These are phyloP conservation scores for Pseudopipra pipra DNA, from an alignment of 2,113 vertebrate genomes.

Conservation along the genomic window DNA sequence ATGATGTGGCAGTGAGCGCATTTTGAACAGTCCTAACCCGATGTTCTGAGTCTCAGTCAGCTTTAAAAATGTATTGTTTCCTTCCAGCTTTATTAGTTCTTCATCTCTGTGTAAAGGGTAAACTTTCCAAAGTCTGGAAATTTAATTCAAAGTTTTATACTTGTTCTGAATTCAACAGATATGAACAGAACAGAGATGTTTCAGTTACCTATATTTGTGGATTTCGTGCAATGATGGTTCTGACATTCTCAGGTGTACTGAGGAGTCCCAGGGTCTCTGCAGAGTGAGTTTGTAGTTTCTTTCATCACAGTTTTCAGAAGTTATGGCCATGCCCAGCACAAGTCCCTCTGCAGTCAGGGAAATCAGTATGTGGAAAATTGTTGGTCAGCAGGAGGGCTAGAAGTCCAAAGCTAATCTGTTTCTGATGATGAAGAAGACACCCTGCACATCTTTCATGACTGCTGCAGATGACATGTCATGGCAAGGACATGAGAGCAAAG, in stretches of 20 bases:
- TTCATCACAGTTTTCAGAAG: not conserved
- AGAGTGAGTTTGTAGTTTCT: not conserved
- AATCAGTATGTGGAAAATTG: not conserved
- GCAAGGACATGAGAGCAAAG: rapidly evolving
- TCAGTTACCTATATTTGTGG: not conserved
- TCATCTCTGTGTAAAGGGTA: slow-evolving; percentile 23
- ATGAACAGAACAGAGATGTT: not conserved
- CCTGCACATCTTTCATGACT: not conserved
- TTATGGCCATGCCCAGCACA: not conserved
- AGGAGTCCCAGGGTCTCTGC: not conserved
- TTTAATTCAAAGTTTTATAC: slow-evolving; percentile 15
- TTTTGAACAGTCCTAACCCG: slow-evolving; percentile 37
- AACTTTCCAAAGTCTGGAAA: slow-evolving; percentile 8
- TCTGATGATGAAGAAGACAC: not conserved
- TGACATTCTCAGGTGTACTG: not conserved
- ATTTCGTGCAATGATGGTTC: not conserved
- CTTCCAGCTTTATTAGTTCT: slow-evolving; percentile 50
- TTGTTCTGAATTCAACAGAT: not conserved
- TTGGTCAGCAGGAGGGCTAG: not conserved
- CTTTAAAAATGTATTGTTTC: slow-evolving; percentile 65
- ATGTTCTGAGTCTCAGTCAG: slow-evolving; percentile 55
- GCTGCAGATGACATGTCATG: rapidly evolving
- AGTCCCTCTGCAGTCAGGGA: not conserved
- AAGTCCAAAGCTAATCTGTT: not conserved
- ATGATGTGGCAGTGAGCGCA: slow-evolving; percentile 25